Conservation (phyloP, 2,797 vertebrate genomes). For the Lateolabrax maculatus region DNA sequence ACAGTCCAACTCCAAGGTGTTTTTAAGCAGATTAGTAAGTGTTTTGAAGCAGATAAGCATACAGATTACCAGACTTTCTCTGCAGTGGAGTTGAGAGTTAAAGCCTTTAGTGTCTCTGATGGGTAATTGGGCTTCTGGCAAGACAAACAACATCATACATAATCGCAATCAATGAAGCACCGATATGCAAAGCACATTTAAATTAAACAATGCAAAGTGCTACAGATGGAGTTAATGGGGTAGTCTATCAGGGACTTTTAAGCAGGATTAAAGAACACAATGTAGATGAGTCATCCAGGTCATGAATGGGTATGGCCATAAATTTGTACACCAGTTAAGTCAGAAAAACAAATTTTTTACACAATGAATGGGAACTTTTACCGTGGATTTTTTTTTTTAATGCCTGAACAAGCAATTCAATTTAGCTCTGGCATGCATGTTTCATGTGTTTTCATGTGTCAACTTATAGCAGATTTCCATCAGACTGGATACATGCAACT, state of each 20-base stretch:
- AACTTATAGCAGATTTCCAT: neutral
- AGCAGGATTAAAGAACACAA: slow-evolving; percentile 36
- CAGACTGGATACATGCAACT: neutral
- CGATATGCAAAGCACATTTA: slow-evolving; percentile 59
- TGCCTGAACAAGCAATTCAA: neutral
- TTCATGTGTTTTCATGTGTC: neutral
- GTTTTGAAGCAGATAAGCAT: slow-evolving; percentile 65
- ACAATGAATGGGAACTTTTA: neutral
- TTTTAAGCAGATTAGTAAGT: slow-evolving; percentile 67
- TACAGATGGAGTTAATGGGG: slow-evolving; percentile 49
- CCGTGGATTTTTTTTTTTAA: neutral
- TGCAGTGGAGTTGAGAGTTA: slow-evolving; percentile 49
- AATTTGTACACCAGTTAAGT: neutral
- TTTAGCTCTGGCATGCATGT: neutral
- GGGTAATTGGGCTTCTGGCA: slow-evolving; percentile 54
- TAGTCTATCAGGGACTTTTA: slow-evolving; percentile 36
- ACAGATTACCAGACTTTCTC: slow-evolving; percentile 62
- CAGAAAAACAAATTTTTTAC: neutral
- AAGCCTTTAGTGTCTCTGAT: slow-evolving; percentile 47
- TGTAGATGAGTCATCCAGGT: slow-evolving; percentile 26
- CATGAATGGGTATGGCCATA: neutral
- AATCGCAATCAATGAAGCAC: slow-evolving; percentile 41
- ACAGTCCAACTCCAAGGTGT: slow-evolving; percentile 51
- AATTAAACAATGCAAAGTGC: slow-evolving; percentile 53
- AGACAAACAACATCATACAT: slow-evolving; percentile 60